phyloP scores from a whole-genome alignment of 2,797 vertebrate species.

The Mus minutoides region DNA sequence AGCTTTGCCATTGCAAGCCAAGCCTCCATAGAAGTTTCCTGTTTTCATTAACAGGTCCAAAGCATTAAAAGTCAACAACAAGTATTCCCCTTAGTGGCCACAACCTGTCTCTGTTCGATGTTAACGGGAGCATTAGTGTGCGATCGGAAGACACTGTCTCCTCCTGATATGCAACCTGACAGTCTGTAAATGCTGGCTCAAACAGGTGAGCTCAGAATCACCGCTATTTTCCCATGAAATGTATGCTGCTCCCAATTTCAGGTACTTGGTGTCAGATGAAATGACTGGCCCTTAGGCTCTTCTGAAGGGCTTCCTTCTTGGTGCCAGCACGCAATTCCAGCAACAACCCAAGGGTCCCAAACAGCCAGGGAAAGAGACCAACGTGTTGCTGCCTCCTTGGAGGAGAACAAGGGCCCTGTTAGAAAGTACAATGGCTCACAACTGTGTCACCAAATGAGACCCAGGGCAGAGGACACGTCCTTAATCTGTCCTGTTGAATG shows the following conservation, averaged over 20 bases:
- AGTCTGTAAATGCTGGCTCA: not conserved
- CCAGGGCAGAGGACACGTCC: not conserved
- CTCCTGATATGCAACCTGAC: not conserved
- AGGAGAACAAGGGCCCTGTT: too few species aligned
- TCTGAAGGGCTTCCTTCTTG: not conserved
- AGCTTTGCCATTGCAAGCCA: slow-evolving; percentile 10
- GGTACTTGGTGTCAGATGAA: not conserved
- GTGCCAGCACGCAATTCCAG: not conserved
- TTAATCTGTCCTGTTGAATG: not conserved
- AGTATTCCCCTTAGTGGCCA: not conserved
- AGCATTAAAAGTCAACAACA: not conserved
- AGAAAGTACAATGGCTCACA: too few species aligned
- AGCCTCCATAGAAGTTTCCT: not conserved
- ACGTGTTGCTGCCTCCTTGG: not conserved
- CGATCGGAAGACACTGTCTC: not conserved
- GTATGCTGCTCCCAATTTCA: not conserved
- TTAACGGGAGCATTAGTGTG: not conserved
- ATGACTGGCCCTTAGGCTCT: not conserved
- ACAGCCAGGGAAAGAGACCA: not conserved
- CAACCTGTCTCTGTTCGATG: not conserved
- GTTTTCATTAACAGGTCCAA: slow-evolving; percentile 17
- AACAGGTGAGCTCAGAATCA: not conserved
- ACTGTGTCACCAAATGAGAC: not conserved
- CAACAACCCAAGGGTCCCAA: not conserved
- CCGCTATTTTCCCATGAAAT: not conserved